Conservation (phyloP, 2,113 vertebrate genomes). For the Indicator maculatus region DNA sequence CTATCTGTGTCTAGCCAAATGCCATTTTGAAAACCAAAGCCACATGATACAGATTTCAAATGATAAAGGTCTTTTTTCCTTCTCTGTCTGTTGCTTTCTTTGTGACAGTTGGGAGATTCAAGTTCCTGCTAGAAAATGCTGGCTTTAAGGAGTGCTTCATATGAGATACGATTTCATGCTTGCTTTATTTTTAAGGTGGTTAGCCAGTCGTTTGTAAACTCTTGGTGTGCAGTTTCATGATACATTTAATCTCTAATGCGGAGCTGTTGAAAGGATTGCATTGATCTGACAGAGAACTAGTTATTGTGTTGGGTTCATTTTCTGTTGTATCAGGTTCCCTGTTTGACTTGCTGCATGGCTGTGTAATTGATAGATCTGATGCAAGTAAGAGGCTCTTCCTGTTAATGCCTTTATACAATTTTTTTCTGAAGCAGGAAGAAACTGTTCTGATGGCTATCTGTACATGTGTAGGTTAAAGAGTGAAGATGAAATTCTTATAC, state of each 20-base stretch:
- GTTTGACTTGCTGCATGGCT: slow-evolving; percentile 10
- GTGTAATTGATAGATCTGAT: background rate
- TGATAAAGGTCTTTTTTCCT: background rate
- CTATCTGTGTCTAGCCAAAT: background rate
- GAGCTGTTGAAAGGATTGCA: slow-evolving; percentile 43
- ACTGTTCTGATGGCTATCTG: background rate
- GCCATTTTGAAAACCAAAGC: slow-evolving; percentile 8
- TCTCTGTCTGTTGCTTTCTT: background rate
- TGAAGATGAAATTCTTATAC: background rate
- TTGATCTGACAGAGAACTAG: slow-evolving; percentile 34
- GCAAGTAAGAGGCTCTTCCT: background rate
- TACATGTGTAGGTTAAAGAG: background rate
- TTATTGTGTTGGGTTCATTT: slow-evolving; percentile 43
- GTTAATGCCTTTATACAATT: background rate
- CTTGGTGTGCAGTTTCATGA: background rate
- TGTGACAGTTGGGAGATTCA: background rate
- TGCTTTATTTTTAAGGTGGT: background rate
- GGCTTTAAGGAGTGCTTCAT: background rate
- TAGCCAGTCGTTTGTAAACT: background rate
- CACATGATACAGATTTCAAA: background rate
- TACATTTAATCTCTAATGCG: slow-evolving; percentile 51
- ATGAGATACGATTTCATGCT: background rate
- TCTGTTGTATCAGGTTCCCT: slow-evolving; percentile 24
- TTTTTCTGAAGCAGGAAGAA: background rate
- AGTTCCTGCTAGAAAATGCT: background rate